A percentile compares a stretch with the other conserved stretches of the same genome.
Conservation (phyloP, 2,113 vertebrate species). For the Triplophysa siluroides region DNA sequence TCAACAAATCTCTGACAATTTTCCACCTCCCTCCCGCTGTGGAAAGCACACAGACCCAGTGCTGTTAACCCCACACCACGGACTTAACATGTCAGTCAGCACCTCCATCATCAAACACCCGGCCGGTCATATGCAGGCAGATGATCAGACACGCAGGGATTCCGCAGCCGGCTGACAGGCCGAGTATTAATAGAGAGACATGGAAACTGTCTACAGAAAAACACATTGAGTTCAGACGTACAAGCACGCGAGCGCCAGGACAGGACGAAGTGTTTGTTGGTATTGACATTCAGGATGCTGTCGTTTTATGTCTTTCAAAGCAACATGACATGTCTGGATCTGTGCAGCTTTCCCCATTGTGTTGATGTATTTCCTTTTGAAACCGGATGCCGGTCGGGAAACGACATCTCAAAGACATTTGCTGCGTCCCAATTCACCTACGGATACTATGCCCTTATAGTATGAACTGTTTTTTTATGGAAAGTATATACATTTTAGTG, state of each 20-base stretch:
- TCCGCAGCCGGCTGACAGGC: not conserved
- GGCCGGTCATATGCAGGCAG: slow-evolving; percentile 18
- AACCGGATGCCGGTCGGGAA: not conserved
- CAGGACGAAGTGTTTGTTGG: not conserved
- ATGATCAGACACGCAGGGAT: not conserved
- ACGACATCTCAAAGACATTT: not conserved
- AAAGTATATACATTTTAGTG: no score
- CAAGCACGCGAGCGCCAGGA: not conserved
- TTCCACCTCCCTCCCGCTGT: not conserved
- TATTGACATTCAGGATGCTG: not conserved
- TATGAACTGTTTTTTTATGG: no score
- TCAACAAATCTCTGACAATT: not conserved
- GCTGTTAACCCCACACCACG: not conserved
- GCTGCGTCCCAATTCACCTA: no score
- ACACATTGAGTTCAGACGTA: not conserved
- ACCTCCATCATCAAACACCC: not conserved
- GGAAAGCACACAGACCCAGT: not conserved
- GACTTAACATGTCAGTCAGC: not conserved
- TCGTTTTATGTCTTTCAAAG: not conserved
- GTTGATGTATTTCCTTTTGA: not conserved
- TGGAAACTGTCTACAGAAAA: not conserved
- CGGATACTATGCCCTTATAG: no score
- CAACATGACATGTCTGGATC: not conserved
- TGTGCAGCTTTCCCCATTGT: not conserved
- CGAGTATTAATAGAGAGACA: slow-evolving; percentile 9